Evolutionary conservation across 1,140 invertebrate genomes (phyloP).

Genomic region (Drosophila asahinai): DNA sequence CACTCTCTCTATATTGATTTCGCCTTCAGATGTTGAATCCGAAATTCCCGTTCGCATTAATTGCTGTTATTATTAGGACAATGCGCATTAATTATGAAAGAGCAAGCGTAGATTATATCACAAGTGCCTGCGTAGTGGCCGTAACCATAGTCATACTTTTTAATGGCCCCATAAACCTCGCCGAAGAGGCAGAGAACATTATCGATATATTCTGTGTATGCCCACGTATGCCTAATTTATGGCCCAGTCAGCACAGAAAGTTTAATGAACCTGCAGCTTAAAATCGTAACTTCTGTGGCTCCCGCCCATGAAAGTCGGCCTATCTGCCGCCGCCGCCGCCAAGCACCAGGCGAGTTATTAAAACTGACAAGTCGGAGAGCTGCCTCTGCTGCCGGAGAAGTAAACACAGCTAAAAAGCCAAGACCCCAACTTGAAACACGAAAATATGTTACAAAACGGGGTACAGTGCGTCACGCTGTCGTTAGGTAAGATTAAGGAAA

Average conservation of each 20-base stretch:
- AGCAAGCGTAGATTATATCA: constrained; percentile 61
- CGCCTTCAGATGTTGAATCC: constrained; percentile 33
- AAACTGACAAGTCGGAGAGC: constrained; percentile 41
- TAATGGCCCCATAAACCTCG: constrained; percentile 50
- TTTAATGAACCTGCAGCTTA: constrained; percentile 70
- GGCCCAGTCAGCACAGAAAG: constrained; percentile 51
- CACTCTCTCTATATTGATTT: constrained; percentile 59
- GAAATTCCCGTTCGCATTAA: constrained; percentile 61
- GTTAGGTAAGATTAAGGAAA: neutral
- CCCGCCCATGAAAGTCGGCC: constrained; percentile 30
- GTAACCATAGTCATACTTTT: constrained; percentile 60
- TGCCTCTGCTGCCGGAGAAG: neutral
- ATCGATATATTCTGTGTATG: constrained; percentile 42
- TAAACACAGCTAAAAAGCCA: constrained; percentile 20
- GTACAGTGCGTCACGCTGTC: constrained; percentile 27
- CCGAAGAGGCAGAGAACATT: constrained; percentile 22
- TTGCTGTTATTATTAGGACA: constrained; percentile 75
- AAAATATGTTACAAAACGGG: constrained; percentile 19
- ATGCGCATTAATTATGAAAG: constrained; percentile 69
- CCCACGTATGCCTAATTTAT: constrained; percentile 57
- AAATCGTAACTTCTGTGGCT: constrained; percentile 41
- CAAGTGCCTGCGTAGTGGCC: constrained; percentile 39
- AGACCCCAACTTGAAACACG: constrained; percentile 18
- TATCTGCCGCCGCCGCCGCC: constrained; percentile 10
- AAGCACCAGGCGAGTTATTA: constrained; percentile 37